These are phyloP conservation scores for Biston betularia DNA, from an alignment of 2,888 invertebrate genomes.

Conservation along the genomic window DNA sequence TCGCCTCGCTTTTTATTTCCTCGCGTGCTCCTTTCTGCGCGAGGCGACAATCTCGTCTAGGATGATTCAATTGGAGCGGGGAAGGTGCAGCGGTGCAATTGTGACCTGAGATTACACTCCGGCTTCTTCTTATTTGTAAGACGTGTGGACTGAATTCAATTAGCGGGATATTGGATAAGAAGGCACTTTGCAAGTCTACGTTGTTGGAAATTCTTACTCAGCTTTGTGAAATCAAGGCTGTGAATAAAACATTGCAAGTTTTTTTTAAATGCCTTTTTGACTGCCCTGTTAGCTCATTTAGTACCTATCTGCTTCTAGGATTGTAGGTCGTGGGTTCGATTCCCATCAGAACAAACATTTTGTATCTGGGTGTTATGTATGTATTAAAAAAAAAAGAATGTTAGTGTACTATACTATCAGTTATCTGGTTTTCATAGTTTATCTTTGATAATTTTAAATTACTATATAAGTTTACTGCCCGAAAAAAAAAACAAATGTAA, in stretches of 20 bases:
- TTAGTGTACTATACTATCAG: too few species aligned
- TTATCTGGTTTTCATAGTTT: too few species aligned
- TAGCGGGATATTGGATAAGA: slow-evolving; percentile 20
- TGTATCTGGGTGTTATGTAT: too few species aligned
- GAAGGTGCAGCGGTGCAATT: slow-evolving; percentile 48
- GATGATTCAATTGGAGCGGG: slow-evolving; percentile 63
- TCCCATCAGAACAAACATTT: too few species aligned
- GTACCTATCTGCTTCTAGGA: too few species aligned
- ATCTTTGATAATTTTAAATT: too few species aligned
- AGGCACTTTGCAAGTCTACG: slow-evolving; percentile 5
- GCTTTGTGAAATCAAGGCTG: not conserved
- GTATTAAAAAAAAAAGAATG: too few species aligned
- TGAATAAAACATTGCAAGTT: not conserved
- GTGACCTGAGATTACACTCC: slow-evolving; percentile 48
- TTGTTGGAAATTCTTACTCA: not conserved
- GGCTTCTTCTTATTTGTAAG: slow-evolving; percentile 34
- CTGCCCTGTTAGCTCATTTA: too few species aligned
- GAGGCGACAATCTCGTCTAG: slow-evolving; percentile 57
- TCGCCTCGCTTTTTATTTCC: slow-evolving; percentile 41
- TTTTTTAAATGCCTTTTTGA: too few species aligned
- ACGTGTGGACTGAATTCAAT: slow-evolving; percentile 40
- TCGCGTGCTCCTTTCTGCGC: slow-evolving; percentile 38
- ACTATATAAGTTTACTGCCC: too few species aligned
- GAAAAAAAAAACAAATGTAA: too few species aligned
- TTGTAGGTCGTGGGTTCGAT: too few species aligned